Base-by-base conservation (phyloP, 2,888 invertebrate genomes). In the Cerastis leucographa region DNA sequence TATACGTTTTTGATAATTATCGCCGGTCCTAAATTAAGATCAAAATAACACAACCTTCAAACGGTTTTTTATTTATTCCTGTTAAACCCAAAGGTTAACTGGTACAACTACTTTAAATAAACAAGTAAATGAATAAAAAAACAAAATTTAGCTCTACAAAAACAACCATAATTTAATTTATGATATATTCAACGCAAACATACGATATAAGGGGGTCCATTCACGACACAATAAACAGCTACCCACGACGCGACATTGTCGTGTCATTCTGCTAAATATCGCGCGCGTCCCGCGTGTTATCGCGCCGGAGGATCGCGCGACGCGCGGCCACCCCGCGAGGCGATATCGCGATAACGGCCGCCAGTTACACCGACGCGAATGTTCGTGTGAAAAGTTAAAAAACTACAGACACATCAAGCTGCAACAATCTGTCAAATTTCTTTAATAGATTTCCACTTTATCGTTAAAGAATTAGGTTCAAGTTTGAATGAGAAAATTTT, bases 241-340 rank as follows among this genome's bases (percentile, higher is more conserved):
- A 87, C 91, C 92, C 93, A 92, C 92, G 91, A 90, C 85, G 90
- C 90, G 91, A 89, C 91, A 87, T 88, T 85, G 91, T 93, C 92
- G 93, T 93, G 93, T 94, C 93, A 91, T 89, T 91, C 89, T 87
- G 92, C 93, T 92, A 93, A 92, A 93, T 92, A 93, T 92, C 92
- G 91, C 92, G 90, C 91, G 90, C 89, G 90, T 89, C 85, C 87
- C 89, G 88, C 90, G 89, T 80, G 87, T 86, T 89, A 93, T 93
- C 93, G 91, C 90, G 85, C 49, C 85, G 88, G 81, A 74, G 87
- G 84, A 93, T 92, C 93, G 91, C 92, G 91, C 90, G 89, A 90
- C 90, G 90, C 89, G 85, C 92, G 94, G 91, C 94, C 94, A 94
- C 94, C 94, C 94, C 93, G 92, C 90, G 89, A 79, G 90, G 80